Percentiles rank a stretch among this genome's conserved stretches.
Evolutionary conservation across 2,113 vertebrate species (phyloP).

Genomic region (Malurus melanocephalus): DNA sequence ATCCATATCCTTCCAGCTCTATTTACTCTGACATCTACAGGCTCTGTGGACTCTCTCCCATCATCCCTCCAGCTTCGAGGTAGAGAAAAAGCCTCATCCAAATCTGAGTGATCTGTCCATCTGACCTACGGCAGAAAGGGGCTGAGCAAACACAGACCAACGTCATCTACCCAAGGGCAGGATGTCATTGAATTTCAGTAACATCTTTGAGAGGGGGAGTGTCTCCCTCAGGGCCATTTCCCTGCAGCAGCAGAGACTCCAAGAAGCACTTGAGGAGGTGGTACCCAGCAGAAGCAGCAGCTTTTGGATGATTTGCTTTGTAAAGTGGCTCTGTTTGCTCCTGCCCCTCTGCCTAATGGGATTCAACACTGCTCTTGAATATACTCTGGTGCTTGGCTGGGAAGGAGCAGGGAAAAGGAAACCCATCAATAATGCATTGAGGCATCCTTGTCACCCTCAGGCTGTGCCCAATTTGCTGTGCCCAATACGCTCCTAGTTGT

Average conservation of each 20-base stretch:
- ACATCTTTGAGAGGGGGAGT: neutral
- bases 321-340: neutral
- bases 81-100: neutral
- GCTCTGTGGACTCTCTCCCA: neutral
- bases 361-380: neutral
- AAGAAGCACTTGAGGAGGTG: neutral
- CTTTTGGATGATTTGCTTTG: neutral
- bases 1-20: neutral
- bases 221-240: neutral
- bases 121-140: neutral
- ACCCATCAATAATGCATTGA: neutral
- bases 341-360: neutral
- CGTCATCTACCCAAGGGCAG: neutral
- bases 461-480: conserved; percentile 14
- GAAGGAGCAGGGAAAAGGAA: neutral
- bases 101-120: accelerated
- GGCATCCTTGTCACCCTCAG: neutral
- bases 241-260: neutral
- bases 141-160: neutral
- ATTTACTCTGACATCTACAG: neutral
- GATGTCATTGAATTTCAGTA: accelerated
- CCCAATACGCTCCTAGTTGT: conserved; percentile 3
- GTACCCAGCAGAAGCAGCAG: neutral
- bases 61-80: neutral
- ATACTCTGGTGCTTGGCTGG: neutral